These are phyloP conservation scores for Drosophila prolongata DNA, from an alignment of 2,888 invertebrate genomes.

Conservation along the genomic window DNA sequence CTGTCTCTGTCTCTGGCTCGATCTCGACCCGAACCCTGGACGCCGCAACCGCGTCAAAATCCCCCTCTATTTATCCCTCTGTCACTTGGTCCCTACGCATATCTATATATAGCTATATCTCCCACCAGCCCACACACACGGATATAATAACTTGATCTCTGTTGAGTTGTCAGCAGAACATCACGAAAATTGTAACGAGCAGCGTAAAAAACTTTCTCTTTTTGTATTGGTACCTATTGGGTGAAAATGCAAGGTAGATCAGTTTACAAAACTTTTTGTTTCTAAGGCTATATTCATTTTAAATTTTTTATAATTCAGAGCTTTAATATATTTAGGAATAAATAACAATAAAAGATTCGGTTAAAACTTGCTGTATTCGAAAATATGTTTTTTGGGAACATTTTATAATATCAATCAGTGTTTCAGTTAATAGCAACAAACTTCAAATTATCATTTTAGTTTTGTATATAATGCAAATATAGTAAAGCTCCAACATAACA, in stretches of 20 bases:
- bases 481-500: too few relatives aligned
- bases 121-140: conserved; percentile 26
- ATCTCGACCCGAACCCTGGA: conserved; percentile 45
- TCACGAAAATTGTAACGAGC: conserved; percentile 78
- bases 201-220: conserved; percentile 47
- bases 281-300: too few relatives aligned
- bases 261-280: too few relatives aligned
- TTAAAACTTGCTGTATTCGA: too few relatives aligned
- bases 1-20: conserved; percentile 28
- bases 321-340: too few relatives aligned
- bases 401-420: too few relatives aligned
- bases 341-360: too few relatives aligned
- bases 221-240: conserved; percentile 9
- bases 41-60: conserved; percentile 64
- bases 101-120: conserved; percentile 22
- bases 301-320: too few relatives aligned
- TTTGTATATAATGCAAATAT: too few relatives aligned
- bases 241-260: not conserved
- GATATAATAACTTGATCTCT: conserved; percentile 77
- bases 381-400: too few relatives aligned
- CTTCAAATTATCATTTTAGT: too few relatives aligned
- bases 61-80: conserved; percentile 43
- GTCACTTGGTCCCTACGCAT: conserved; percentile 5
- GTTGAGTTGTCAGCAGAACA: conserved; percentile 80
- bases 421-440: too few relatives aligned